Evolutionary conservation across 35 echinoderm and acorn worm species (phyloP), one percentile per base, ranked within the genome.

Genomic region (Heliocidaris tuberculata): DNA sequence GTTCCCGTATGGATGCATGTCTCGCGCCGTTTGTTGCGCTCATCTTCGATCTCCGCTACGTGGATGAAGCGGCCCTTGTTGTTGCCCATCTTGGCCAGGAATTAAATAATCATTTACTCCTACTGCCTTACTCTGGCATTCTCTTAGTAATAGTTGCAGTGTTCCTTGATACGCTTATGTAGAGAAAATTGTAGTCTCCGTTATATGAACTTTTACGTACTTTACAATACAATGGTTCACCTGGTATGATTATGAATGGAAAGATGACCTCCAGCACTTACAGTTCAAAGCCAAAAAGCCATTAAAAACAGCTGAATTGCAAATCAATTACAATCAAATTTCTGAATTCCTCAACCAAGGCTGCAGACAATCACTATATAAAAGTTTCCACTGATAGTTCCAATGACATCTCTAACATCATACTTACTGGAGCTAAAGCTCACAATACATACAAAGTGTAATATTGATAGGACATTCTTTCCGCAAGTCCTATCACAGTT

Each of bases 1-100:
- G 50, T 93, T 27, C 87, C 87, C 7, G 87, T 89, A 30, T 89
- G 87, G 87, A 89, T 89, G 87, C 87, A 89, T 30, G 87, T 89
- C 87, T 89, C 87, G 87, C 31, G 87, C 31, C 87, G 21, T 30
- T 89, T 89, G 31, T 13, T 48, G 31, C 31, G 87, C 87, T 89
- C 87, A 7, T 32, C 87, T 48, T 89, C 87, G 31, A 89, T 48
- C 31, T 89, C 87, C 47, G 87, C 31, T 4, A 47, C 87, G 11
- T 48, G 31, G 31, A 89, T 89, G 31, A 89, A 48, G 31, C 47
- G 87, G 47, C 87, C 31, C 31, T 48, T 32, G 12, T 6, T 15
- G 87, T 89, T 89, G 31, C 87, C 87, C 87, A 89, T 89, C 65
- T 78, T 78, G 65, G 8, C 17, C 3, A 42, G 35, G 35, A 42